Percentiles rank a stretch among this genome's conserved stretches.
These are phyloP conservation scores for Andrena marginata DNA, from an alignment of 2,888 invertebrate species.

Conservation along the genomic window DNA sequence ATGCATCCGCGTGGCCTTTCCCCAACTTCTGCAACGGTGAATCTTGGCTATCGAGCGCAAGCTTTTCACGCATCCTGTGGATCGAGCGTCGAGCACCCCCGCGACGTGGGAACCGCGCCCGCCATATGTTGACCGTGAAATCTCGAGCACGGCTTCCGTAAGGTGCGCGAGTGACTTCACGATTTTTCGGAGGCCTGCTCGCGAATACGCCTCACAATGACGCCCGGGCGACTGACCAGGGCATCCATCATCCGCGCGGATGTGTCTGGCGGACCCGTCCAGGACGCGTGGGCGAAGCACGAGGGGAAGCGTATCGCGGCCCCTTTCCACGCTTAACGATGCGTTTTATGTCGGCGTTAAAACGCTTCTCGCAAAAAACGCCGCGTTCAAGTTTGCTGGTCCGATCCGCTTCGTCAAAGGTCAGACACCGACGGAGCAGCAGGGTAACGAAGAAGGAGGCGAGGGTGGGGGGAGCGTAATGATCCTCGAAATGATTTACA, in stretches of 20 bases:
- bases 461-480: slow-evolving; percentile 40
- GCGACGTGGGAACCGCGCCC: slow-evolving; percentile 44
- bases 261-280: slow-evolving; percentile 44
- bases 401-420: slow-evolving; percentile 37
- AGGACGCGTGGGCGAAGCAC: slow-evolving; percentile 48
- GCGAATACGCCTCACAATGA: slow-evolving; percentile 61
- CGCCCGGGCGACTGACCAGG: slow-evolving; percentile 27
- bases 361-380: slow-evolving; percentile 62
- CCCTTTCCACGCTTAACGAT: slow-evolving; percentile 66
- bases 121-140: slow-evolving; percentile 67
- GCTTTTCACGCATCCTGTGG: background rate
- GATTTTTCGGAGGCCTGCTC: slow-evolving; percentile 46
- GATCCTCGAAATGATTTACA: slow-evolving; percentile 64
- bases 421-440: slow-evolving; percentile 16
- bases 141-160: slow-evolving; percentile 34
- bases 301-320: slow-evolving; percentile 30
- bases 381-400: slow-evolving; percentile 50
- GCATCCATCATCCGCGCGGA: slow-evolving; percentile 65
- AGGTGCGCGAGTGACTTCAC: slow-evolving; percentile 66
- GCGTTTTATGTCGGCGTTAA: slow-evolving; percentile 71
- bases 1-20: too few species aligned
- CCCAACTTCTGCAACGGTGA: slow-evolving; percentile 1
- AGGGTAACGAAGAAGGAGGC: slow-evolving; percentile 14
- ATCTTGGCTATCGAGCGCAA: background rate
- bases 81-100: slow-evolving; percentile 33